phyloP scores from a whole-genome alignment of 2,113 vertebrate species.

The Herpailurus yagouaroundi region DNA sequence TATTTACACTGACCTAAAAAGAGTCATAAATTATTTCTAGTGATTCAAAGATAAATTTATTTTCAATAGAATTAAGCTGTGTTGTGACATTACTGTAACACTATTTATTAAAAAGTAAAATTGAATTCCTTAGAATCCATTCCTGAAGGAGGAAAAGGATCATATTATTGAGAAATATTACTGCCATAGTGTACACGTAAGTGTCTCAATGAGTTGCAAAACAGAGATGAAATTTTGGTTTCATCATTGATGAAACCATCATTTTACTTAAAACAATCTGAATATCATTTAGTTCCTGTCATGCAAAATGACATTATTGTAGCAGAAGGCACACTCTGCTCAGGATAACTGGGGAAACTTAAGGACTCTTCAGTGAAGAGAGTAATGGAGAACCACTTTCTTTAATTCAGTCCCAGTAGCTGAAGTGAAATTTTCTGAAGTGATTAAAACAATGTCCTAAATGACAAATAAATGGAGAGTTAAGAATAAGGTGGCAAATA shows the following conservation, averaged over 20 bases:
- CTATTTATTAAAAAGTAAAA: neutral
- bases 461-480: neutral
- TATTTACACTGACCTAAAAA: conserved; percentile 24
- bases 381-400: neutral
- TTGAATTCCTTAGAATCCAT: neutral
- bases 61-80: neutral
- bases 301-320: neutral
- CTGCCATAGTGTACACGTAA: accelerated
- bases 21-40: neutral
- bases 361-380: neutral
- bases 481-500: neutral
- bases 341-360: neutral
- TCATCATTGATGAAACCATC: neutral
- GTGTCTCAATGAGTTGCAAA: neutral
- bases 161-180: neutral
- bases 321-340: neutral
- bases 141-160: neutral
- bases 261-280: neutral
- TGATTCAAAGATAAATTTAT: neutral
- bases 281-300: neutral
- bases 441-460: neutral
- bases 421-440: neutral
- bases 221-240: neutral
- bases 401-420: neutral
- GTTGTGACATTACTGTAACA: neutral